phyloP scores from a whole-genome alignment of 2,888 invertebrate genomes.

The Macrostomum cliftonense region DNA sequence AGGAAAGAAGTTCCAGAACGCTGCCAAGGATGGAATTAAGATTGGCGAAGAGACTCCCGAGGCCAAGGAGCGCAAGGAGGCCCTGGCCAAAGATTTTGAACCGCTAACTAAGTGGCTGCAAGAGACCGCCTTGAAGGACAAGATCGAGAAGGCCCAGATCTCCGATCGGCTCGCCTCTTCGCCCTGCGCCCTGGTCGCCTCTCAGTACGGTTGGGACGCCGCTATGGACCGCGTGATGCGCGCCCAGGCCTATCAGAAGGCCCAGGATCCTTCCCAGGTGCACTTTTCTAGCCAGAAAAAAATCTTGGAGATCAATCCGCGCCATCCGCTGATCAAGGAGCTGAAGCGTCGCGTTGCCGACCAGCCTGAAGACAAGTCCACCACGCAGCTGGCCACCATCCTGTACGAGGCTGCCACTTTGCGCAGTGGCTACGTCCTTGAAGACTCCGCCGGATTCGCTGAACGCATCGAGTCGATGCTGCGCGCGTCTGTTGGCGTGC shows the following conservation, averaged over 20 bases:
- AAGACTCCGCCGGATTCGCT: constrained; percentile 69
- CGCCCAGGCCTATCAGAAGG: constrained; percentile 78
- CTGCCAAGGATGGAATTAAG: constrained; percentile 88
- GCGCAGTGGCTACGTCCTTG: constrained; percentile 72
- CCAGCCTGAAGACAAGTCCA: constrained; percentile 48
- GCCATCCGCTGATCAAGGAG: constrained; percentile 83
- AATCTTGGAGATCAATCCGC: constrained; percentile 84
- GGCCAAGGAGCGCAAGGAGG: constrained; percentile 50
- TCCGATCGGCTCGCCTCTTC: constrained; percentile 73
- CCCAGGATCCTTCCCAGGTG: constrained; percentile 52
- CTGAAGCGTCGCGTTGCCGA: constrained; percentile 54
- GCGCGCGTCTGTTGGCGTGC: constrained; percentile 39
- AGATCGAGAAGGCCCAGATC: constrained; percentile 57
- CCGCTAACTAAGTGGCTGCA: constrained; percentile 75
- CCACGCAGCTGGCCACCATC: constrained; percentile 64
- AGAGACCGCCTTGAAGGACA: constrained; percentile 57
- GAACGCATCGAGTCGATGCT: constrained; percentile 73
- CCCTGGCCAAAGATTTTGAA: constrained; percentile 57
- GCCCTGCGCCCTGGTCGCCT: constrained; percentile 84
- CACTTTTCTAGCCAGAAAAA: constrained; percentile 48
- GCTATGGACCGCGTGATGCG: constrained; percentile 89
- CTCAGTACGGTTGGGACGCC: constrained; percentile 93
- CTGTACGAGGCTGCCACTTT: constrained; percentile 58
- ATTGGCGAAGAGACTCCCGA: constrained; percentile 42
- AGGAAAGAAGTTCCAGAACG: constrained; percentile 86